Percentiles rank a stretch among this genome's conserved stretches.
phyloP scores from a whole-genome alignment of 2,888 invertebrate genomes.

The Drosophila tanythrix region DNA sequence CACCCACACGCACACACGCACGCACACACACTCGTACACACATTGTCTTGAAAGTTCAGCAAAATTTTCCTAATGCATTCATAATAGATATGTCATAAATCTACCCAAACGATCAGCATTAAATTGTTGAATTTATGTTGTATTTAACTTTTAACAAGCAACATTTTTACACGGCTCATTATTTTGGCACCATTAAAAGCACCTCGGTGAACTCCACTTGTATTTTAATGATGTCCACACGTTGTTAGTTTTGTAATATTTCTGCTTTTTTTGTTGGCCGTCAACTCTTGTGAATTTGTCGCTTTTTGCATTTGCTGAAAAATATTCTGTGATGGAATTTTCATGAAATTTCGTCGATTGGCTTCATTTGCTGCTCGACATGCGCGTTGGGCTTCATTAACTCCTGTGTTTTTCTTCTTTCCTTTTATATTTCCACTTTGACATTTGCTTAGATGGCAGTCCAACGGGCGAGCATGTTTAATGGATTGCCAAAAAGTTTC shows the following conservation, averaged over 20 bases:
- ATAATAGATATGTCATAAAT: background rate
- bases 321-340: slow-evolving; percentile 7
- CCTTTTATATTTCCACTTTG: slow-evolving; percentile 22
- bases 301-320: slow-evolving; percentile 19
- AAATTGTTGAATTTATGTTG: background rate
- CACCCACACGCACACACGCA: background rate
- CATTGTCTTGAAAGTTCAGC: slow-evolving; percentile 31
- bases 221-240: slow-evolving; percentile 22
- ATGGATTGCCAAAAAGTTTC: slow-evolving; percentile 64
- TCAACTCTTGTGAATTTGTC: slow-evolving; percentile 4
- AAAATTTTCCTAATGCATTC: slow-evolving; percentile 38
- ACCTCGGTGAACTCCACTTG: background rate
- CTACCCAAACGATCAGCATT: background rate
- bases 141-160: background rate
- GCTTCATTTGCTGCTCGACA: slow-evolving; percentile 69
- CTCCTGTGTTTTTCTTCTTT: slow-evolving; percentile 35
- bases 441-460: slow-evolving; percentile 45
- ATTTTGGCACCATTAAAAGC: background rate
- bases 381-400: slow-evolving; percentile 76
- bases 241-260: background rate
- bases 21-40: background rate
- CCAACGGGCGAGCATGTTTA: slow-evolving; percentile 57
- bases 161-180: slow-evolving; percentile 6
- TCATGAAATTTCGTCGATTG: slow-evolving; percentile 54
- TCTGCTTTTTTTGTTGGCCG: background rate